Percentiles rank a stretch among this genome's conserved stretches.
Conservation (phyloP, 2,797 vertebrate genomes). For the Spinibarbus caldwelli region DNA sequence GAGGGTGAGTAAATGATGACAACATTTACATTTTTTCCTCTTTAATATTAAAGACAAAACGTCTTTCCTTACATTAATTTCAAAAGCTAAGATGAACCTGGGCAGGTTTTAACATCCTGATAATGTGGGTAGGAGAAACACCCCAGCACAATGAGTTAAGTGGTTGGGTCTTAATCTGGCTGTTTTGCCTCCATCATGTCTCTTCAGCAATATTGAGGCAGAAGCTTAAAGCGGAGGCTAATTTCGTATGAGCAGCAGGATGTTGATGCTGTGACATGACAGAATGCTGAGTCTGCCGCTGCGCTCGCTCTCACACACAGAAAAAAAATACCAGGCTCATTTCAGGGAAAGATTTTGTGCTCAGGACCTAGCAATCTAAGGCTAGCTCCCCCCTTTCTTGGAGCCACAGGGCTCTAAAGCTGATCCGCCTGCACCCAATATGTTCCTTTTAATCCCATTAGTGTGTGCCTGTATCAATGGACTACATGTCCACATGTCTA, state of each 20-base stretch:
- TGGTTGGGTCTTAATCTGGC: conserved; percentile 41
- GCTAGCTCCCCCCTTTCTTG: conserved; percentile 45
- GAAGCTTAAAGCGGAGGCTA: conserved; percentile 61
- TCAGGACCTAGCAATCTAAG: conserved; percentile 34
- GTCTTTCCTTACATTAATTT: neutral
- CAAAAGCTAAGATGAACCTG: conserved; percentile 4
- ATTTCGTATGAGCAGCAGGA: conserved; percentile 58
- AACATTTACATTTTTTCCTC: neutral
- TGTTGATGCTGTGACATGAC: conserved; percentile 71
- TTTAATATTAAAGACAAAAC: neutral
- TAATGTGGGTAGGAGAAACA: neutral
- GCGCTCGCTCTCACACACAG: conserved; percentile 5
- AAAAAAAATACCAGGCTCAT: conserved; percentile 49
- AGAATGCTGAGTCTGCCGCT: conserved; percentile 65
- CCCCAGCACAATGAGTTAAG: conserved; percentile 16
- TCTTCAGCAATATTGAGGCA: conserved; percentile 64
- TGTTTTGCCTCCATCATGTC: conserved; percentile 52
- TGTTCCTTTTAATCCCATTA: conserved; percentile 77
- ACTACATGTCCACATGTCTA: conserved; percentile 12
- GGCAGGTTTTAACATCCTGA: neutral
- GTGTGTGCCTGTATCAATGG: conserved; percentile 51
- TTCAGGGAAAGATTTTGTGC: conserved; percentile 51
- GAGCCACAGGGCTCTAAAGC: conserved; percentile 68
- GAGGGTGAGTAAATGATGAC: neutral
- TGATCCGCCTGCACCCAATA: conserved; percentile 76